A percentile compares a stretch with the other conserved stretches of the same genome.
Evolutionary conservation across 1,140 invertebrate species (phyloP).

Genomic region (Geopemphigus sp.): DNA sequence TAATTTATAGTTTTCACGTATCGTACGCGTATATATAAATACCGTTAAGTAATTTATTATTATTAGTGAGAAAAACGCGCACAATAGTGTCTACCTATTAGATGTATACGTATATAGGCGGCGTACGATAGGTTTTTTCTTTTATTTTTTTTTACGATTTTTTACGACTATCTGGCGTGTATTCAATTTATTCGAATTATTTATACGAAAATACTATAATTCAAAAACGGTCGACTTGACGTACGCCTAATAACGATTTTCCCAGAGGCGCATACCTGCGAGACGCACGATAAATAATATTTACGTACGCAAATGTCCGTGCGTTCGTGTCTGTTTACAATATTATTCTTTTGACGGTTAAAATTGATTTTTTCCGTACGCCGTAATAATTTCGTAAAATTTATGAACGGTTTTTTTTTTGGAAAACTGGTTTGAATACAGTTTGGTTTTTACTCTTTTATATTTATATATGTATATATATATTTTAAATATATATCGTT

Average conservation of each 20-base stretch:
- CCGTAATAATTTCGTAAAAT: background rate
- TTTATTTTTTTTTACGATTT: background rate
- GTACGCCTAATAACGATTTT: background rate
- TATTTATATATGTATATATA: background rate
- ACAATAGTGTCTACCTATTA: no score
- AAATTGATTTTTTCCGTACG: background rate
- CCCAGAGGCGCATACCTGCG: background rate
- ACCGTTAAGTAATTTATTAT: no score
- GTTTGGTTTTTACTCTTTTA: background rate
- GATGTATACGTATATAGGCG: no score
- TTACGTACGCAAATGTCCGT: background rate
- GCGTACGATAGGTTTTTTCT: background rate
- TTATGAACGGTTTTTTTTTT: background rate
- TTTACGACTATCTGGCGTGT: background rate
- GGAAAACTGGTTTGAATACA: slow-evolving; percentile 8
- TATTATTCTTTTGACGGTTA: background rate
- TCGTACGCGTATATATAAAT: no score
- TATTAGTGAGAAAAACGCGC: no score
- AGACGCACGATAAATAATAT: background rate
- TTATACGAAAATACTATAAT: slow-evolving; percentile 1
- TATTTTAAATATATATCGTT: background rate
- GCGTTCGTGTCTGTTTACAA: background rate
- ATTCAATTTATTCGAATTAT: slow-evolving; percentile 16
- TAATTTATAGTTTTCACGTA: no score
- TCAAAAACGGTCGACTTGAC: background rate